These are phyloP conservation scores for Eustalomyia histrio DNA, from an alignment of 2,888 invertebrate species.

Conservation along the genomic window DNA sequence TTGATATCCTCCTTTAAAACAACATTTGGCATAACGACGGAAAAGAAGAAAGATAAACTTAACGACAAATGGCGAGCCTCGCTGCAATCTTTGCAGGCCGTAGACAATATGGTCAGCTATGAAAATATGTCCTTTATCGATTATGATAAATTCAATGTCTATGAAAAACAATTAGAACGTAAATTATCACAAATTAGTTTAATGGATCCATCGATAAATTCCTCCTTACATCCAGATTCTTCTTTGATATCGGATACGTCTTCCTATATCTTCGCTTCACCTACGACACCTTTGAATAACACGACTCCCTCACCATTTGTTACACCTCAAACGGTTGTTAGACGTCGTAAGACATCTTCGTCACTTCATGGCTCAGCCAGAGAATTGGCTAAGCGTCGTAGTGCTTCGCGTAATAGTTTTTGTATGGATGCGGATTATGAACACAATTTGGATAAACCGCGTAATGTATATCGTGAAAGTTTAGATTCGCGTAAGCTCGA, in stretches of 20 bases:
- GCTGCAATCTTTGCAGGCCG: slow-evolving; percentile 81
- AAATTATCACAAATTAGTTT: slow-evolving; percentile 75
- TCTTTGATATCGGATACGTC: slow-evolving; percentile 52
- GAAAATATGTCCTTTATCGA: slow-evolving; percentile 82
- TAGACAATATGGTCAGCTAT: slow-evolving; percentile 82
- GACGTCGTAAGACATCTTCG: slow-evolving; percentile 70
- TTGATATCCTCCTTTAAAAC: slow-evolving; percentile 75
- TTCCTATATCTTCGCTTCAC: slow-evolving; percentile 56
- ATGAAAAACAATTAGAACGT: slow-evolving; percentile 78
- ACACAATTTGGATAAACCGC: slow-evolving; percentile 76
- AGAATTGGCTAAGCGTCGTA: slow-evolving; percentile 66
- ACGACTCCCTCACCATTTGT: slow-evolving; percentile 55
- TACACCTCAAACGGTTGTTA: slow-evolving; percentile 70
- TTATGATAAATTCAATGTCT: slow-evolving; percentile 81
- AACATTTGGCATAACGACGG: slow-evolving; percentile 70
- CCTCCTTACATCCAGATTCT: slow-evolving; percentile 19
- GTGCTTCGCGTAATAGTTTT: slow-evolving; percentile 68
- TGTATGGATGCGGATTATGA: slow-evolving; percentile 75
- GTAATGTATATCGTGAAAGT: slow-evolving; percentile 79
- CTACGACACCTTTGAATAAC: slow-evolving; percentile 54
- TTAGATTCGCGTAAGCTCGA: slow-evolving; percentile 77
- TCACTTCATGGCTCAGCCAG: slow-evolving; percentile 65
- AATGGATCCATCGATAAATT: slow-evolving; percentile 67
- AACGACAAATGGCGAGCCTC: slow-evolving; percentile 81
- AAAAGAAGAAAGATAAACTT: slow-evolving; percentile 77